Evolutionary conservation across 2,113 vertebrate species (phyloP).

Genomic region (Cinclus mexicanus): DNA sequence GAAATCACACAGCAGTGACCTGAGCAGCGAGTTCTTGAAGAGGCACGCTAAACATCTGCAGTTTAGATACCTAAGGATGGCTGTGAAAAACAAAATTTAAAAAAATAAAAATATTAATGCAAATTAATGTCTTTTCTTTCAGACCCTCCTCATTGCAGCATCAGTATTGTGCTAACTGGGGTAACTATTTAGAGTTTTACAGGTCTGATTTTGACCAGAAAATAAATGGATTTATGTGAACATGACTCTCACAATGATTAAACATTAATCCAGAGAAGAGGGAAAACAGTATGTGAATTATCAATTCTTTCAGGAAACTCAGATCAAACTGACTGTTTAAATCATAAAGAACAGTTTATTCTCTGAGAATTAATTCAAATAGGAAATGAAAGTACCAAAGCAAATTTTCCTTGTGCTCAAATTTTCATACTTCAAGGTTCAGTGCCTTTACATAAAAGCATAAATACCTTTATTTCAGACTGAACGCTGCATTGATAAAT

Average conservation of each 20-base stretch:
- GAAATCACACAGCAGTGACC: background rate
- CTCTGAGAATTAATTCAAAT: background rate
- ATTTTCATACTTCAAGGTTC: background rate
- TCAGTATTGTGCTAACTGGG: background rate
- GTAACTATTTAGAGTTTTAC: background rate
- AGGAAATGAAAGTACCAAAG: background rate
- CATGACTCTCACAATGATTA: background rate
- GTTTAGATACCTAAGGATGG: background rate
- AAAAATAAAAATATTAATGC: background rate
- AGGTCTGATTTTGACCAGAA: background rate
- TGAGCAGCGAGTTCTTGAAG: background rate
- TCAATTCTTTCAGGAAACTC: background rate
- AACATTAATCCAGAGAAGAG: background rate
- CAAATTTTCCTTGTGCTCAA: background rate
- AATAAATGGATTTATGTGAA: background rate
- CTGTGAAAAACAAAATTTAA: rapidly evolving
- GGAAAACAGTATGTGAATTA: background rate
- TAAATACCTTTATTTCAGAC: background rate
- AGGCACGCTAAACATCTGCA: background rate
- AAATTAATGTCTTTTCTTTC: background rate
- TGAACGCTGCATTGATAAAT: background rate
- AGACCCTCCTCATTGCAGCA: background rate
- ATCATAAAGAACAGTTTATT: background rate
- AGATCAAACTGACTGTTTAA: background rate
- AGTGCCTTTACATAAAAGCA: background rate